Evolutionary conservation across 2,113 vertebrate species (phyloP), one percentile per base, ranked within the genome.

Genomic region (Corvus cornix): DNA sequence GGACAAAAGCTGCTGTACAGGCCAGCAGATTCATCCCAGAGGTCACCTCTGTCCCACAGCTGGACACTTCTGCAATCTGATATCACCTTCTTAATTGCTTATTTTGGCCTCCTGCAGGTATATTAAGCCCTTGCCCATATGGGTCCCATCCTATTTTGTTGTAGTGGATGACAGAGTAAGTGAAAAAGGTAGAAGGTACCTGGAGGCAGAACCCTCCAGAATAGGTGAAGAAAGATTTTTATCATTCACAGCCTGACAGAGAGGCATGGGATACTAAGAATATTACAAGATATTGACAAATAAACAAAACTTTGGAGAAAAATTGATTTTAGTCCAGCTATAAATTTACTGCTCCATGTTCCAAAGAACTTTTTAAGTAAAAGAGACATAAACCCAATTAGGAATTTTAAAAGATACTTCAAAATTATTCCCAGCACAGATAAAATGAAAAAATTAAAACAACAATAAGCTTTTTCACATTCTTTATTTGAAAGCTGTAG

Each of bases 21-120:
- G 58, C 7, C 48, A 48, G 18, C 18, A 49, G 17, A 55, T 67
- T 60, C 33, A 76, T 56, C 81, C 27, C 22, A 72, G 28, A 30
- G 12, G 14, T 23, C 16, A 1, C 11, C 44, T 10, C 41, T 68
- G 27, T 49, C 44, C 46, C 41, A 46, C 5, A 7, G 31, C 0
- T 62, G 19, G 49, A 37, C 39, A 60, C 2, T 22, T 60, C 31
- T 41, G 22, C 39, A 35, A 16, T 28, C 37, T 86, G 53, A 35
- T 44, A 55, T 8, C 13, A 69, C 18, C n/a, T 88, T 68, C 67
- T 52, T 22, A 35, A 44, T 13, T 23, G 33, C 39, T 85, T 60
- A 17, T 49, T 76, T 89, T n/a, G 8, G 13, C 37, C 37, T 84
- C 37, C 59, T 72, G 10, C 3, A 8, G 23, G 10, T 35, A 21